Conservation (phyloP, 2,888 invertebrate species). For the Corbicula japonica region DNA sequence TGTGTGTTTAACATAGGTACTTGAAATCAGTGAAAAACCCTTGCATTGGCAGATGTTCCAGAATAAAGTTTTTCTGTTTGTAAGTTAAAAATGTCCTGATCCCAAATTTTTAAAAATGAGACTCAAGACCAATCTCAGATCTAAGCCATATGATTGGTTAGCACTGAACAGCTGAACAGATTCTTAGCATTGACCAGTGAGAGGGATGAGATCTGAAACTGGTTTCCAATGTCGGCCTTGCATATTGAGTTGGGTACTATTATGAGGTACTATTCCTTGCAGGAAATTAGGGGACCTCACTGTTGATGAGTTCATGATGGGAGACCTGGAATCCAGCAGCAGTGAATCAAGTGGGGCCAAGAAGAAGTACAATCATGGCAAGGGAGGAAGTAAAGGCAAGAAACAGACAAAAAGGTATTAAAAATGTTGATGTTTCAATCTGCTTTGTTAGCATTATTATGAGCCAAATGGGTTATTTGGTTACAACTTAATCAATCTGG, state of each 20-base stretch:
- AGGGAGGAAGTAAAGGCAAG: constrained; percentile 41
- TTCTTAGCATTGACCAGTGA: background rate
- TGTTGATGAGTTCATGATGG: constrained; percentile 76
- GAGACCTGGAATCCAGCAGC: constrained; percentile 64
- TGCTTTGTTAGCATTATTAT: background rate
- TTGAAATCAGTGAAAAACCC: no score
- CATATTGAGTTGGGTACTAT: background rate
- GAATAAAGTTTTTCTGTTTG: no score
- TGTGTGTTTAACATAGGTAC: no score
- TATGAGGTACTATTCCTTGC: background rate
- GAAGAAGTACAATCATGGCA: constrained; percentile 34
- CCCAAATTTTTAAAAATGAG: background rate
- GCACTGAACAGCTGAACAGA: no score
- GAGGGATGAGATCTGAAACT: background rate
- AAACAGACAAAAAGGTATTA: constrained; percentile 18
- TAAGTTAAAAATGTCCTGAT: no score
- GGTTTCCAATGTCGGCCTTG: background rate
- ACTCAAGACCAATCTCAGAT: background rate
- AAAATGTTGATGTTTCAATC: no score
- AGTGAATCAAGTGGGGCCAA: constrained; percentile 49
- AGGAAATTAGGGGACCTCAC: constrained; percentile 74
- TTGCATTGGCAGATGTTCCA: no score
- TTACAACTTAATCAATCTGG: background rate
- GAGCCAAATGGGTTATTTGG: background rate
- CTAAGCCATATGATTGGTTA: no score